Evolutionary conservation across 2,888 invertebrate species (phyloP).

Genomic region (Sylvicola fuscatus): DNA sequence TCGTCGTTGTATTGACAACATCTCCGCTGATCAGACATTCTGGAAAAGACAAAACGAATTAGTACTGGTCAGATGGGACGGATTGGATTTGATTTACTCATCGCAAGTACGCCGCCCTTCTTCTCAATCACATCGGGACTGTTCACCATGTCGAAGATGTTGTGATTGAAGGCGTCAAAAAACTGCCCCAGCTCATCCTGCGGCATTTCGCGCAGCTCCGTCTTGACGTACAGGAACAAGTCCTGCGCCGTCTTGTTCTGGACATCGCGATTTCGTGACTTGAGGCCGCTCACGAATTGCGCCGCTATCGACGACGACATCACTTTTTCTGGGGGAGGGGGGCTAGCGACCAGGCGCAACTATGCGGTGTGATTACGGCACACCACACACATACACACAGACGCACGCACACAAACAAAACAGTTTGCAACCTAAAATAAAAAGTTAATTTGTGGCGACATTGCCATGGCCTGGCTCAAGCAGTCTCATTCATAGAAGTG

Average conservation of each 20-base stretch:
- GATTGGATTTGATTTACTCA: conserved; percentile 32
- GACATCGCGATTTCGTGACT: conserved; percentile 69
- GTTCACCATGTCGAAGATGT: conserved; percentile 91
- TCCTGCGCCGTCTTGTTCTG: conserved; percentile 76
- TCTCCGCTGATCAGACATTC: conserved; percentile 87
- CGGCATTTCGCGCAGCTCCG: conserved; percentile 73
- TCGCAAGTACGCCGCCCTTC: conserved; percentile 88
- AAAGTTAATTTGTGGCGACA: too few species aligned
- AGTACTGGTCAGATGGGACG: neutral
- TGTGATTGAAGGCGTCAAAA: conserved; percentile 87
- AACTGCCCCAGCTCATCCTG: conserved; percentile 78
- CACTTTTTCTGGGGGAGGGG: too few species aligned
- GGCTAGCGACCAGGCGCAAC: too few species aligned
- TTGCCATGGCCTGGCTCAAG: too few species aligned
- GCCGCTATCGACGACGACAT: conserved; percentile 35
- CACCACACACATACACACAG: too few species aligned
- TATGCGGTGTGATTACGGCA: too few species aligned
- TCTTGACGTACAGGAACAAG: conserved; percentile 75
- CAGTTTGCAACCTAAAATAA: too few species aligned
- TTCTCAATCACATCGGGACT: conserved; percentile 83
- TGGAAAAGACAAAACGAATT: conserved; percentile 17
- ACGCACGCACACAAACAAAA: too few species aligned
- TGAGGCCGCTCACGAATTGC: conserved; percentile 68
- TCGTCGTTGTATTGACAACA: conserved; percentile 74
- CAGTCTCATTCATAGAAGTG: too few species aligned